These are phyloP conservation scores for Hypothenemus hampei DNA, from an alignment of 1,140 invertebrate species.

Conservation along the genomic window DNA sequence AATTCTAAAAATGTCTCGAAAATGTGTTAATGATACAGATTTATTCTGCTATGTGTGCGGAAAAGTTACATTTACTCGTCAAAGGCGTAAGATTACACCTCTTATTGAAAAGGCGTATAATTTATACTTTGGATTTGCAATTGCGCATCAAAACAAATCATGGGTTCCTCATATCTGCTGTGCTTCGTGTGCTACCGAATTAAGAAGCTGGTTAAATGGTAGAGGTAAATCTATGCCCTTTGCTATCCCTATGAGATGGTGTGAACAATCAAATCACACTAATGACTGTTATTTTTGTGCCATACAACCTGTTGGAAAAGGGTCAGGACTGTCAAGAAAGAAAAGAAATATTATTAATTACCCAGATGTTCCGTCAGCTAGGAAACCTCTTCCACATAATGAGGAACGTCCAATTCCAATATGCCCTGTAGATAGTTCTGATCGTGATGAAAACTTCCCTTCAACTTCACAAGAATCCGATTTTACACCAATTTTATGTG, in stretches of 20 bases:
- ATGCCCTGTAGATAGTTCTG: background rate
- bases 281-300: conserved; percentile 35
- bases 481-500: too few relatives aligned
- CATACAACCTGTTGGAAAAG: too few relatives aligned
- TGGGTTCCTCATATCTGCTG: conserved; percentile 7
- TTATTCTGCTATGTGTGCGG: conserved; percentile 6
- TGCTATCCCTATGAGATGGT: conserved; percentile 30
- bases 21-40: conserved; percentile 2
- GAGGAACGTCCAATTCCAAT: background rate
- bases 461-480: too few relatives aligned
- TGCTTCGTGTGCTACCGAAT: conserved; percentile 1
- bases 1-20: background rate
- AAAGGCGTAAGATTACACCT: background rate
- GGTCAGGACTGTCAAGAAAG: conserved; percentile 7
- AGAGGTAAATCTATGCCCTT: conserved; percentile 28
- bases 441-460: background rate
- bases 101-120: conserved; percentile 17
- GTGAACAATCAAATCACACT: conserved; percentile 30
- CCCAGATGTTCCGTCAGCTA: conserved; percentile 13
- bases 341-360: conserved; percentile 15
- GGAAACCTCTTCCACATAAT: background rate
- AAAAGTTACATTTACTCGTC: background rate
- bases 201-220: conserved; percentile 14
- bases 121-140: conserved; percentile 10
- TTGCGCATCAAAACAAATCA: conserved; percentile 10